Conservation (phyloP, 2,113 vertebrate species). For the Propithecus coquereli region DNA sequence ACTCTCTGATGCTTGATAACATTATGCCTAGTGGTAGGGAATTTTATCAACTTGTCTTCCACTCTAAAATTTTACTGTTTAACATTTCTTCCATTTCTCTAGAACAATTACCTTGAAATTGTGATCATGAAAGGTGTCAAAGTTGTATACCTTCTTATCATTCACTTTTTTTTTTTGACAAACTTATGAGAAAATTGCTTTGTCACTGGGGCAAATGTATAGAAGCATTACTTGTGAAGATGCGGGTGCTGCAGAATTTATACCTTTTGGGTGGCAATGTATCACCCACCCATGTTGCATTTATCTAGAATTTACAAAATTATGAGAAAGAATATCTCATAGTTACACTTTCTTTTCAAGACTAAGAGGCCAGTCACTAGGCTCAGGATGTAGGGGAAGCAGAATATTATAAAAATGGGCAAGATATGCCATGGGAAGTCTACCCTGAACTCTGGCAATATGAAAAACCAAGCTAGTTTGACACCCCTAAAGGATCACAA, state of each 20-base stretch:
- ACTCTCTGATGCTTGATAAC: not conserved
- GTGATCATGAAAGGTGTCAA: not conserved
- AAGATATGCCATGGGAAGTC: not conserved
- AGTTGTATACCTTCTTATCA: not conserved
- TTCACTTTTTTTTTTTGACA: not conserved
- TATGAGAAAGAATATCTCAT: not conserved
- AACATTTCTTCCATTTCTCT: conserved; percentile 7
- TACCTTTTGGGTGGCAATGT: not conserved
- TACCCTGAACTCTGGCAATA: not conserved
- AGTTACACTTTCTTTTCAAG: not conserved
- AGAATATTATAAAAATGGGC: not conserved
- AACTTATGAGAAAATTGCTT: not conserved
- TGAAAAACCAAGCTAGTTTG: no score
- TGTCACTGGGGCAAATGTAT: not conserved
- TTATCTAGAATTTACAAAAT: conserved; percentile 9
- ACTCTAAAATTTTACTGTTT: not conserved
- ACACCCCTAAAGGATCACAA: no score
- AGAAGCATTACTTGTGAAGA: not conserved
- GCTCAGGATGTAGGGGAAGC: not conserved
- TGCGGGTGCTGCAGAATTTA: not conserved
- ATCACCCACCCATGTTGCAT: not conserved
- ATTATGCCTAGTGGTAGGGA: not conserved
- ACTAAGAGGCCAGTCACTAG: not conserved
- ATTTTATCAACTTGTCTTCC: not conserved
- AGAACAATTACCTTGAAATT: not conserved